Percentiles rank a stretch among this genome's conserved stretches.
Evolutionary conservation across 2,888 invertebrate species (phyloP).

Genomic region (Frankliniella intonsa): DNA sequence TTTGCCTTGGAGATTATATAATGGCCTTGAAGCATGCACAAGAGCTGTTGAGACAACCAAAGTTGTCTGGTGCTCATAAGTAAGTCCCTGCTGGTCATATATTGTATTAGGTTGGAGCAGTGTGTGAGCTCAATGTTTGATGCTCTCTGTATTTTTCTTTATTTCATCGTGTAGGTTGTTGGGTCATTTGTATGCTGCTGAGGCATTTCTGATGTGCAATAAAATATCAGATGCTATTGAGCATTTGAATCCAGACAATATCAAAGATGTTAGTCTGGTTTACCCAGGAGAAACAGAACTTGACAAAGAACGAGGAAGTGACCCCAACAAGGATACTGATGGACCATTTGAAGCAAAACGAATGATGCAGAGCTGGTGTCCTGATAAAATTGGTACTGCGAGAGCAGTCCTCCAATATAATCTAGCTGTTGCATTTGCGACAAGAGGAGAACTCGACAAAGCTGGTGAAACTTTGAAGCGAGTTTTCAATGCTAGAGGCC

Average conservation of each 20-base stretch:
- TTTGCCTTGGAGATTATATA: slow-evolving; percentile 79
- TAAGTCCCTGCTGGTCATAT: slow-evolving; percentile 43
- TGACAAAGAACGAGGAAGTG: slow-evolving; percentile 35
- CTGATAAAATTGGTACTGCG: slow-evolving; percentile 59
- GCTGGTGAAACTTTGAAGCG: slow-evolving; percentile 53
- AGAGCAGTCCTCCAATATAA: slow-evolving; percentile 72
- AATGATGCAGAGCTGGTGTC: slow-evolving; percentile 54
- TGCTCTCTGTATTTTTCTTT: slow-evolving; percentile 18
- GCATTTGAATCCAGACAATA: slow-evolving; percentile 72
- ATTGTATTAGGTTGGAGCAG: not conserved
- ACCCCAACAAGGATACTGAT: slow-evolving; percentile 33
- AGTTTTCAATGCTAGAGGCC: slow-evolving; percentile 44
- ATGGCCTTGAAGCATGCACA: slow-evolving; percentile 73
- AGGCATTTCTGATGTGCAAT: slow-evolving; percentile 77
- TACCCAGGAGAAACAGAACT: slow-evolving; percentile 40
- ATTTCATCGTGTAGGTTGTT: slow-evolving; percentile 56
- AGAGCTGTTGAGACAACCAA: slow-evolving; percentile 65
- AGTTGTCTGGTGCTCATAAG: slow-evolving; percentile 66
- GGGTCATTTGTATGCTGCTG: slow-evolving; percentile 84
- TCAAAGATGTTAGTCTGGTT: slow-evolving; percentile 53
- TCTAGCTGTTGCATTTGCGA: slow-evolving; percentile 68
- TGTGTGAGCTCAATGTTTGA: not conserved
- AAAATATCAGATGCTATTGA: slow-evolving; percentile 77
- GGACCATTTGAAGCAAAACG: not conserved
- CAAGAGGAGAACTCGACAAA: slow-evolving; percentile 69